Conservation (phyloP, 2,113 vertebrate species). For the Bufo gargarizans region DNA sequence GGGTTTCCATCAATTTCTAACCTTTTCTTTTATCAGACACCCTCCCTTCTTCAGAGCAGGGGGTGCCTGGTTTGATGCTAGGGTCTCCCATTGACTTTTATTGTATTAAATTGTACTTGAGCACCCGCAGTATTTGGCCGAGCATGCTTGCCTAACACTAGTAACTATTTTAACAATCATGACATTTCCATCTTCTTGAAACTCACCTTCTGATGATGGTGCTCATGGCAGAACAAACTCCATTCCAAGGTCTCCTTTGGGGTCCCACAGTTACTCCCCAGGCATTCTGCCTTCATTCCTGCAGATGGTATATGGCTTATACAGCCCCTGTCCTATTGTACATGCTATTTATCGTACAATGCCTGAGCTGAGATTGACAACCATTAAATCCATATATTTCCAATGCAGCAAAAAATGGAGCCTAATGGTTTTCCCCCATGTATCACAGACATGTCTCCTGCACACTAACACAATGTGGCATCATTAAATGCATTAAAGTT, state of each 20-base stretch:
- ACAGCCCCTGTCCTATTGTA: not conserved
- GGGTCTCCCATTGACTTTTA: no score
- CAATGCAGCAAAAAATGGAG: conserved; percentile 13
- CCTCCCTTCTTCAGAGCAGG: no score
- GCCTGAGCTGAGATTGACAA: conserved; percentile 11
- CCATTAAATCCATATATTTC: conserved; percentile 36
- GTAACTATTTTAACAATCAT: not conserved
- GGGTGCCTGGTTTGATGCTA: no score
- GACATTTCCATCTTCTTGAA: not conserved
- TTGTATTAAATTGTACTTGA: no score
- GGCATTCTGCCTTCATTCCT: not conserved
- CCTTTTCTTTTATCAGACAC: no score
- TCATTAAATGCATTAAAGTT: conserved; percentile 68
- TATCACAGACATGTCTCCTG: not conserved
- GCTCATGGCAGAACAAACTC: not conserved
- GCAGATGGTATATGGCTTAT: not conserved
- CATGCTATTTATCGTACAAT: not conserved
- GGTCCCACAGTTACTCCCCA: not conserved
- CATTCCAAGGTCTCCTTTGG: not conserved
- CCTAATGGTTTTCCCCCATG: conserved; percentile 5
- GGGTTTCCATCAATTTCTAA: no score
- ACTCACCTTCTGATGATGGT: not conserved
- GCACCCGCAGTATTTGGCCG: no score
- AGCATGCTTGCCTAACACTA: not conserved
- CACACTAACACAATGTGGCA: conserved; percentile 56